phyloP scores from a whole-genome alignment of 2,113 vertebrate species.

The Mobula birostris region DNA sequence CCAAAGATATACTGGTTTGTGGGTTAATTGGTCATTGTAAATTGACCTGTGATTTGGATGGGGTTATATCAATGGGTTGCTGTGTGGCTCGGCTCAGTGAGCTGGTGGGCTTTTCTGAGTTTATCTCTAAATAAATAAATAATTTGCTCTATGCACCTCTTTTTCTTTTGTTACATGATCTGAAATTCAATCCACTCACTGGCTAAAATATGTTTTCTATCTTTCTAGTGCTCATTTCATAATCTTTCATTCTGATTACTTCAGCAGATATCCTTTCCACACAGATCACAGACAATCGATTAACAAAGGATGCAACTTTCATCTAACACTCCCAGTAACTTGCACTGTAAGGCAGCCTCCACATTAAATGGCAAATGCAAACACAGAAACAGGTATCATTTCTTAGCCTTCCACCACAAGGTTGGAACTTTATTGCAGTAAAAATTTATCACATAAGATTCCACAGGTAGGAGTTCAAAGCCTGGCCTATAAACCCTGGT shows the following conservation, averaged over 20 bases:
- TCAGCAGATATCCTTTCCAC: not conserved
- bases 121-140: too few species aligned
- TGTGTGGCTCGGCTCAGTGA: too few species aligned
- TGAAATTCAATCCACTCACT: not conserved
- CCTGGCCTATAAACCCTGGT: not conserved
- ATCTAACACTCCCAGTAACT: not conserved
- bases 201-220: not conserved
- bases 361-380: not conserved
- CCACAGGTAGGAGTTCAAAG: not conserved
- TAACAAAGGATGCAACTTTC: not conserved
- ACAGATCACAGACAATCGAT: not conserved
- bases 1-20: too few species aligned
- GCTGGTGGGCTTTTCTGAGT: too few species aligned
- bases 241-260: not conserved
- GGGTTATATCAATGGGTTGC: too few species aligned
- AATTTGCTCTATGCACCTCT: not conserved
- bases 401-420: not conserved
- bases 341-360: not conserved
- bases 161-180: not conserved
- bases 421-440: not conserved
- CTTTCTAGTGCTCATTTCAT: not conserved
- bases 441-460: not conserved
- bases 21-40: too few species aligned
- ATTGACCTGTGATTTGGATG: too few species aligned
- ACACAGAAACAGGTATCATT: not conserved